Conservation (phyloP, 2,113 vertebrate genomes). For the Cariama cristata region DNA sequence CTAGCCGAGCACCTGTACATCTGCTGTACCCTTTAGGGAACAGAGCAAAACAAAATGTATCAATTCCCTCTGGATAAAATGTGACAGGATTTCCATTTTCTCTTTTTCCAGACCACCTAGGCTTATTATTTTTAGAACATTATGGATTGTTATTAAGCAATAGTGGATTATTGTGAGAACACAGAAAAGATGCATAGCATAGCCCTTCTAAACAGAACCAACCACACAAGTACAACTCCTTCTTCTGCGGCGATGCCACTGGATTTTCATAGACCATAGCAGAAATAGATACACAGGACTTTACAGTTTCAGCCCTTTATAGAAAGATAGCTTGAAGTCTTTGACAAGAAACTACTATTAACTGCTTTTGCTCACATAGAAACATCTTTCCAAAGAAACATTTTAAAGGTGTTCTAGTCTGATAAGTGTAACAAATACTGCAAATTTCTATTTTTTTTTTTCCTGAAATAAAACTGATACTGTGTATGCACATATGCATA, state of each 20-base stretch:
- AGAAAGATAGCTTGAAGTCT: not conserved
- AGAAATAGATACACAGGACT: not conserved
- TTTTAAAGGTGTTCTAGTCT: conserved; percentile 29
- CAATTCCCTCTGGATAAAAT: conserved; percentile 32
- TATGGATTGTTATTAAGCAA: conserved; percentile 48
- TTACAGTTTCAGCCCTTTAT: not conserved
- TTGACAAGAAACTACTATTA: not conserved
- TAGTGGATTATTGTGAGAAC: conserved; percentile 11
- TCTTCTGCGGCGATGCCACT: not conserved
- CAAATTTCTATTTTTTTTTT: not conserved
- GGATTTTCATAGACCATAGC: not conserved
- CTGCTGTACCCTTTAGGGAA: conserved; percentile 57
- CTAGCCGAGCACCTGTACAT: conserved; percentile 67
- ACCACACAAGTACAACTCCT: not conserved
- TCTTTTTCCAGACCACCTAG: conserved; percentile 35
- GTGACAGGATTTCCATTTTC: conserved; percentile 63
- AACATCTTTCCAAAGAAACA: not conserved
- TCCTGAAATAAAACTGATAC: not conserved
- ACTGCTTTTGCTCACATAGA: not conserved
- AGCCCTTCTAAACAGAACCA: not conserved
- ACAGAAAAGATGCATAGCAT: not conserved
- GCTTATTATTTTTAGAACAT: conserved; percentile 65
- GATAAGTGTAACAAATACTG: conserved; percentile 36
- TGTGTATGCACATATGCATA: not conserved
- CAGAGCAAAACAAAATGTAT: conserved; percentile 55